Conservation (phyloP, 2,113 vertebrate species). For the Lophius piscatorius region DNA sequence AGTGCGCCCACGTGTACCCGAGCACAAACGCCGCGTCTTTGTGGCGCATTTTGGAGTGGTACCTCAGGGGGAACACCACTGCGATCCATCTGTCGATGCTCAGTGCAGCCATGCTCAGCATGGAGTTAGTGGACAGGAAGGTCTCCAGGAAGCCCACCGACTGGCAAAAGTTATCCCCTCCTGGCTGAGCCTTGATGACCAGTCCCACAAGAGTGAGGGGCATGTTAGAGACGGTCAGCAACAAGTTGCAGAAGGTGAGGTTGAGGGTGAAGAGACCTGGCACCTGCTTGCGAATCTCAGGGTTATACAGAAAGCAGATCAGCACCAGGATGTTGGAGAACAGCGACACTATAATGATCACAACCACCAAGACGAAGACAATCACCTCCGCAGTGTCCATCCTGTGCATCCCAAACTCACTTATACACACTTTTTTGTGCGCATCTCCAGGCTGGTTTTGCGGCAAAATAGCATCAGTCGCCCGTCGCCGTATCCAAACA, state of each 20-base stretch:
- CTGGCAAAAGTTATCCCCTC: slow-evolving; percentile 87
- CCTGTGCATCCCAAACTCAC: slow-evolving; percentile 68
- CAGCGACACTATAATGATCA: slow-evolving; percentile 91
- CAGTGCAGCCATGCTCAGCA: slow-evolving; percentile 98
- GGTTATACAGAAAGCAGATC: slow-evolving; percentile 92
- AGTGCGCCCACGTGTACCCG: slow-evolving; percentile 95
- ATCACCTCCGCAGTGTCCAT: slow-evolving; percentile 93
- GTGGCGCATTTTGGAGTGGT: slow-evolving; percentile 95
- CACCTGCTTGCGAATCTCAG: slow-evolving; percentile 94
- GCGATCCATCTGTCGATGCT: slow-evolving; percentile 98
- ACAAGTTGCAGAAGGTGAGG: slow-evolving; percentile 96
- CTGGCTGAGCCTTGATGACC: slow-evolving; percentile 85
- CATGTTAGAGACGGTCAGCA: slow-evolving; percentile 95
- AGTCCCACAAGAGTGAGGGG: slow-evolving; percentile 93
- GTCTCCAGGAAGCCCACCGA: slow-evolving; percentile 93
- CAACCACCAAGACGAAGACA: slow-evolving; percentile 86
- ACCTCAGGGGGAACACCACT: slow-evolving; percentile 94
- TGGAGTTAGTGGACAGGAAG: slow-evolving; percentile 94
- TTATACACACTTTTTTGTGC: slow-evolving; percentile 57
- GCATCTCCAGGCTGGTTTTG: slow-evolving; percentile 57
- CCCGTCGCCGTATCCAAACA: slow-evolving; percentile 68
- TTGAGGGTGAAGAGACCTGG: slow-evolving; percentile 97
- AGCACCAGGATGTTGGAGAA: slow-evolving; percentile 98
- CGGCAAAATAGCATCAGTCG: slow-evolving; percentile 50
- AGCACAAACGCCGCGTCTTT: slow-evolving; percentile 90